Conservation (phyloP, 1,140 invertebrate species). For the Brachystomella parvula region DNA sequence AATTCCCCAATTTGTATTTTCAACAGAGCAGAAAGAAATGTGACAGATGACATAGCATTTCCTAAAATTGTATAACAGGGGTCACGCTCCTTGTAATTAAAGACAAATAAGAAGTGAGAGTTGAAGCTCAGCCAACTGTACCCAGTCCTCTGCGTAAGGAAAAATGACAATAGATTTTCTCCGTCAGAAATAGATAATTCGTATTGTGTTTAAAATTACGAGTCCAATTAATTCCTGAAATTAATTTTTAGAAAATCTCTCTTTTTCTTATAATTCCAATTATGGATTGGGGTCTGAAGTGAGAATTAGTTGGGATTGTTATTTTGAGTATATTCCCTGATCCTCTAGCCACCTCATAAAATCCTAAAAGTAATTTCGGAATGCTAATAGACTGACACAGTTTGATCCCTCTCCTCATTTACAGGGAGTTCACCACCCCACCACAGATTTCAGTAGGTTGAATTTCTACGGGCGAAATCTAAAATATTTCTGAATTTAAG, state of each 20-base stretch:
- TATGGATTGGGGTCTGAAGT: neutral
- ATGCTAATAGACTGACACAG: constrained; percentile 1
- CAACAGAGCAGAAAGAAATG: neutral
- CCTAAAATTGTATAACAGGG: neutral
- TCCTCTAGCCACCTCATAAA: neutral
- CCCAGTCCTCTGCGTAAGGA: neutral
- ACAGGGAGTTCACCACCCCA: neutral
- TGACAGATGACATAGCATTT: neutral
- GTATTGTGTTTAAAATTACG: neutral
- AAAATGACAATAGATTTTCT: neutral
- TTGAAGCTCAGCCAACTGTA: no score
- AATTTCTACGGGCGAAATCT: neutral
- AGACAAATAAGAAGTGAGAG: neutral
- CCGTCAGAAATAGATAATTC: neutral
- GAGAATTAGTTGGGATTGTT: neutral
- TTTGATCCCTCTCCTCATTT: neutral
- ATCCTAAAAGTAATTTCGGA: neutral
- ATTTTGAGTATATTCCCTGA: neutral
- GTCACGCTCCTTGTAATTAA: neutral
- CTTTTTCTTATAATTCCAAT: neutral
- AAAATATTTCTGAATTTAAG: neutral
- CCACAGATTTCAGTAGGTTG: neutral
- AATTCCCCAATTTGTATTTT: neutral
- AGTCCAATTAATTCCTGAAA: neutral
- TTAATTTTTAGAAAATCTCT: neutral